These are phyloP conservation scores for Glaucopsyche alexis DNA, from an alignment of 2,888 invertebrate species.

Conservation along the genomic window DNA sequence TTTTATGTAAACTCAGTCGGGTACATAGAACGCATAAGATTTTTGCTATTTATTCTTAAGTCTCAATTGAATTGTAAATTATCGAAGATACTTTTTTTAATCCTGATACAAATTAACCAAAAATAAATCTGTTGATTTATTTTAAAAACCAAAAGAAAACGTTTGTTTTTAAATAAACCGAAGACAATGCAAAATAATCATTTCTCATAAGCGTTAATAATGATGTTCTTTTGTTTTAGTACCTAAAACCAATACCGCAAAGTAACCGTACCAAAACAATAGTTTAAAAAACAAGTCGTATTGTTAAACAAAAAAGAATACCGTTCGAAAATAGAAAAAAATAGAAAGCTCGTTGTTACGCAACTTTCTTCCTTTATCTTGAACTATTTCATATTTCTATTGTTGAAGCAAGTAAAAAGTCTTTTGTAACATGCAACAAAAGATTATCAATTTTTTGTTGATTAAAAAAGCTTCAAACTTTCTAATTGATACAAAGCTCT, in stretches of 20 bases:
- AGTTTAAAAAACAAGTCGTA: conserved; percentile 33
- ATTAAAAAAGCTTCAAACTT: not conserved
- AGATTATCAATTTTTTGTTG: not conserved
- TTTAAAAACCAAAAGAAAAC: not conserved
- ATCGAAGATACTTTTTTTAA: too few species aligned
- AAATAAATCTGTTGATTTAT: too few species aligned
- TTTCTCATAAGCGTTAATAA: not conserved
- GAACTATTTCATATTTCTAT: conserved; percentile 38
- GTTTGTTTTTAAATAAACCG: not conserved
- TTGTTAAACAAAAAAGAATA: conserved; percentile 55
- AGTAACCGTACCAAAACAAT: conserved; percentile 19
- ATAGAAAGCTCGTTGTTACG: conserved; percentile 72
- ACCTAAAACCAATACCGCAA: conserved; percentile 18
- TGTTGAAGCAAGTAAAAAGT: not conserved
- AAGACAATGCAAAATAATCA: not conserved
- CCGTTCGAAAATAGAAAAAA: conserved; percentile 47
- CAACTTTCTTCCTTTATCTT: conserved; percentile 76
- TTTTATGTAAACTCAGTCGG: too few species aligned
- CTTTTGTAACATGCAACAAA: conserved; percentile 14
- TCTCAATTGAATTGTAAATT: not conserved
- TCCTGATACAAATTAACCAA: too few species aligned
- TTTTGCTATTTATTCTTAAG: not conserved
- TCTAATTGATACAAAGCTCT: conserved; percentile 7
- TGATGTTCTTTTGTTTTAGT: conserved; percentile 6
- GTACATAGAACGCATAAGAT: too few species aligned